Percentiles rank a stretch among this genome's conserved stretches.
phyloP scores from a whole-genome alignment of 2,113 vertebrate genomes.

The Lophius piscatorius region DNA sequence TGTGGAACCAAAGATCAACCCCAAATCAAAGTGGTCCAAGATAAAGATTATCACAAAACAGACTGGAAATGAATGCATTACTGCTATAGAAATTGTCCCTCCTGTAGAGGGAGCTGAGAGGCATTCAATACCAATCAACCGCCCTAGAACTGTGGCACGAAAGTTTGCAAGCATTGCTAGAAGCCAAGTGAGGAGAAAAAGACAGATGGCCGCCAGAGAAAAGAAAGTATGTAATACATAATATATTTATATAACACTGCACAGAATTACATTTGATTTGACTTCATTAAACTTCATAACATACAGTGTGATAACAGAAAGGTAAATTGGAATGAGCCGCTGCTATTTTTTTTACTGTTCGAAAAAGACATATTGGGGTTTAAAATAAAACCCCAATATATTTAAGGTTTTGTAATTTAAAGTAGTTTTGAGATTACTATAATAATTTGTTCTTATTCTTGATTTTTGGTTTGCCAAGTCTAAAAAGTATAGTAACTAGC shows the following conservation, averaged over 20 bases:
- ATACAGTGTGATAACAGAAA: no score
- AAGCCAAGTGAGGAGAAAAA: conserved; percentile 95
- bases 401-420: no score
- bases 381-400: no score
- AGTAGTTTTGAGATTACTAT: no score
- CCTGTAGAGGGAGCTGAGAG: conserved; percentile 83
- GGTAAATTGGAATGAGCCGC: no score
- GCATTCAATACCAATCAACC: conserved; percentile 84
- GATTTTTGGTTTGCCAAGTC: no score
- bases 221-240: conserved; percentile 82
- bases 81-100: conserved; percentile 93
- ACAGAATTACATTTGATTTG: background rate
- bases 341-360: no score
- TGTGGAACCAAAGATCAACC: conserved; percentile 61
- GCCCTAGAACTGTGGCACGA: conserved; percentile 88
- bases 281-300: no score
- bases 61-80: conserved; percentile 92
- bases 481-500: no score
- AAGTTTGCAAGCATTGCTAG: conserved; percentile 98
- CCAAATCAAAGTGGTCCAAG: conserved; percentile 93
- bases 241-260: background rate
- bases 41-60: conserved; percentile 98
- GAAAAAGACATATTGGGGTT: no score
- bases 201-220: conserved; percentile 97
- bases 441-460: no score